A percentile compares a stretch with the other conserved stretches of the same genome.
These are phyloP conservation scores for Yoshiicerus persimilis DNA, from an alignment of 1,140 invertebrate genomes.

Conservation along the genomic window DNA sequence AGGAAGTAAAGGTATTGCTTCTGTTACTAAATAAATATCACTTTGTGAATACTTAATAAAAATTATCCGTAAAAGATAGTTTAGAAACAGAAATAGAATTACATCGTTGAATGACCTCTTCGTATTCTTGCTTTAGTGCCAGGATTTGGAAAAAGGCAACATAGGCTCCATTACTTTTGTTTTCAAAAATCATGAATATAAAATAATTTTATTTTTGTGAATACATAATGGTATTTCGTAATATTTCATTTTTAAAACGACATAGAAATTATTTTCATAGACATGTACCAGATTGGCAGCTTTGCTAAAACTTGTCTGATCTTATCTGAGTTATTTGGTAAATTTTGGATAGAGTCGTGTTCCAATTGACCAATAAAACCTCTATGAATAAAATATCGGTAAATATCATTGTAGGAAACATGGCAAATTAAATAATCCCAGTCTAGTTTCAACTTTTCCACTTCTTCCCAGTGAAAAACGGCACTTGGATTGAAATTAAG, in stretches of 20 bases:
- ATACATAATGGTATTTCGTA: no score
- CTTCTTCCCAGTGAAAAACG: background rate
- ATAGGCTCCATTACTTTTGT: background rate
- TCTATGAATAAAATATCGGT: background rate
- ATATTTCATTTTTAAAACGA: background rate
- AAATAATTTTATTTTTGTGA: no score
- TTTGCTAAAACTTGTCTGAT: background rate
- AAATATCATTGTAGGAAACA: background rate
- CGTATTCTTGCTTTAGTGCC: background rate
- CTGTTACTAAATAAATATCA: background rate
- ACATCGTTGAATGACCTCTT: background rate
- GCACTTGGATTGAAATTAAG: background rate
- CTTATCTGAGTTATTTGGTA: background rate
- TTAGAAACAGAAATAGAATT: background rate
- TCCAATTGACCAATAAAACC: background rate
- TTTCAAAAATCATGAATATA: no score
- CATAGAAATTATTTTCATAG: background rate
- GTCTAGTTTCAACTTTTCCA: background rate
- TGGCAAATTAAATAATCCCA: background rate
- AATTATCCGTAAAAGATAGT: background rate
- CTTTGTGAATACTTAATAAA: background rate
- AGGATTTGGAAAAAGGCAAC: background rate
- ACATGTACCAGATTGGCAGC: background rate
- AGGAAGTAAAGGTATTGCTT: background rate
- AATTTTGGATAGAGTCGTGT: background rate